Percentiles rank a stretch among this genome's conserved stretches.
These are phyloP conservation scores for Sarcophaga caerulescens DNA, from an alignment of 2,888 invertebrate genomes.

Conservation along the genomic window DNA sequence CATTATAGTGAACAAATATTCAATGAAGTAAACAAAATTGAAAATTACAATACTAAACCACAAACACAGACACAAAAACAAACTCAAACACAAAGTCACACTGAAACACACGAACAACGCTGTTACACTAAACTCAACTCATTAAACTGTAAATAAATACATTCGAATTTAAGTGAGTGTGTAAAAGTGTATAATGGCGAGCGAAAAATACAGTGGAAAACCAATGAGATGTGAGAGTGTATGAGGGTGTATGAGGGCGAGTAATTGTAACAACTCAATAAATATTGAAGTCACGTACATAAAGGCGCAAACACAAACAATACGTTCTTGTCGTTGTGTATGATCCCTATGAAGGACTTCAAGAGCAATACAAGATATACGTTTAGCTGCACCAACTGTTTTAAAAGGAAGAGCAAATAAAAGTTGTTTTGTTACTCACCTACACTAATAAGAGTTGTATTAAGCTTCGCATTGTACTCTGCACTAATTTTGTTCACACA, in stretches of 20 bases:
- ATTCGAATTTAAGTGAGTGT: background rate
- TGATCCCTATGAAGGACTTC: no score
- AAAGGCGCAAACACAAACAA: background rate
- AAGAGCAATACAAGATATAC: background rate
- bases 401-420: no score
- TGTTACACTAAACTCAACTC: background rate
- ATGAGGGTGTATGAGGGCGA: background rate
- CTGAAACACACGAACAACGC: background rate
- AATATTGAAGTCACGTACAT: conserved; percentile 1
- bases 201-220: background rate
- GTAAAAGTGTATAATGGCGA: background rate
- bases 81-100: background rate
- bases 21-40: background rate
- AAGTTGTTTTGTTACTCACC: no score
- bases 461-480: no score
- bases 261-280: background rate
- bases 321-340: background rate
- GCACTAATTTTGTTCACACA: no score
- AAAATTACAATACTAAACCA: background rate
- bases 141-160: conserved; percentile 1
- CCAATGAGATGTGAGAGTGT: no score
- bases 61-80: background rate
- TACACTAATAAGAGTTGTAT: no score
- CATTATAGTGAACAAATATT: background rate
- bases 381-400: no score